A percentile compares a stretch with the other conserved stretches of the same genome.
Evolutionary conservation across 2,797 vertebrate species (phyloP).

Genomic region (Poecilia picta): DNA sequence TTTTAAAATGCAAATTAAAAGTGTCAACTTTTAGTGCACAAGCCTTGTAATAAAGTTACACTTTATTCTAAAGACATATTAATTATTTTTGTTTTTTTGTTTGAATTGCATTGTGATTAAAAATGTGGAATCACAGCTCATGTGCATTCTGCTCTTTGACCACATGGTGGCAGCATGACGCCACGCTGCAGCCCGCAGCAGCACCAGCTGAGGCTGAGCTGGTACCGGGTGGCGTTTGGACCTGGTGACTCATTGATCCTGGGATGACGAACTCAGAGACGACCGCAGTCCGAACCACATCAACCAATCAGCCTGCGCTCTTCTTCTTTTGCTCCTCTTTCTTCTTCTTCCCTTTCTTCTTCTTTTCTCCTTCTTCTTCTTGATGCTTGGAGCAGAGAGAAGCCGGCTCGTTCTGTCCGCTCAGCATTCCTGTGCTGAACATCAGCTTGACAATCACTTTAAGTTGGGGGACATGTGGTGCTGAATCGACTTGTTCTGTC

Average conservation of each 20-base stretch:
- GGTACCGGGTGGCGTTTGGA: slow-evolving; percentile 70
- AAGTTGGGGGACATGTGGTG: slow-evolving; percentile 12
- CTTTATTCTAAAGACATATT: neutral
- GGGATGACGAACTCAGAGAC: slow-evolving; percentile 66
- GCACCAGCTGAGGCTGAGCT: slow-evolving; percentile 27
- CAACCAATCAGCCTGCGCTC: slow-evolving; percentile 39
- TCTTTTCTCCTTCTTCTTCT: slow-evolving; percentile 45
- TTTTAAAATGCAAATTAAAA: no score
- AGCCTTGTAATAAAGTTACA: neutral
- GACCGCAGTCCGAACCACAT: slow-evolving; percentile 52
- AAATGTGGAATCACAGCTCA: no score
- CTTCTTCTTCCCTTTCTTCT: no score
- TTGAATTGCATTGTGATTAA: neutral
- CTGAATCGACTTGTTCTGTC: slow-evolving; percentile 25
- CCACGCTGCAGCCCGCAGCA: slow-evolving; percentile 14
- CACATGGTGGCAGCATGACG: slow-evolving; percentile 71
- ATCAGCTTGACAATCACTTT: slow-evolving; percentile 30
- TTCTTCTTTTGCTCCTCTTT: no score
- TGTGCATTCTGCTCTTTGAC: slow-evolving; percentile 9
- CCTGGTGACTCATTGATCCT: slow-evolving; percentile 73
- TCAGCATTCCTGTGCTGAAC: slow-evolving; percentile 39
- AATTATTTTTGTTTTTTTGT: neutral
- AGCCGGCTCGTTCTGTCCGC: slow-evolving; percentile 41
- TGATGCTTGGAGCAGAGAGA: slow-evolving; percentile 54
- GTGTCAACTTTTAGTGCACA: no score